Conservation (phyloP, 2,797 vertebrate species). For the Steatocranus sp. region DNA sequence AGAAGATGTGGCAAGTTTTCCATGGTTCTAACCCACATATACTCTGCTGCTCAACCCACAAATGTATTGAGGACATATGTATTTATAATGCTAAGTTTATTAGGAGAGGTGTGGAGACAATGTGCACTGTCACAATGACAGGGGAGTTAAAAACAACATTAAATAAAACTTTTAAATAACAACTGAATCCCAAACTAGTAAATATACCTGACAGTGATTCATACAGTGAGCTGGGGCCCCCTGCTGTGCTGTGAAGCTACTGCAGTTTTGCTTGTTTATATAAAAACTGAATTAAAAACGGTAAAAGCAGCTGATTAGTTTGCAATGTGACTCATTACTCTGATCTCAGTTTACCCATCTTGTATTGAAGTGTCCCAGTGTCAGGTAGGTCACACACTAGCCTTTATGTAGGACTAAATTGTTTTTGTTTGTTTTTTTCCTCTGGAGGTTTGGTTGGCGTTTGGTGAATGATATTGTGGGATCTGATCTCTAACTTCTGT, state of each 20-base stretch:
- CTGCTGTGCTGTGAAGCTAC: background rate
- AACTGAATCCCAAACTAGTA: background rate
- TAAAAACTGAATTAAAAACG: background rate
- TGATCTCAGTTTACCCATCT: accelerated
- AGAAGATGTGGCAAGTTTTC: accelerated
- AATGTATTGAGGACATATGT: background rate
- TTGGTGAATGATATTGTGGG: background rate
- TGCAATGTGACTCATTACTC: background rate
- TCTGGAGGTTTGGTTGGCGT: background rate
- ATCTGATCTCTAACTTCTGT: background rate
- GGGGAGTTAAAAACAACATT: background rate
- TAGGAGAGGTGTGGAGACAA: background rate
- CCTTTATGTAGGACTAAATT: background rate
- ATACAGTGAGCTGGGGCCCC: background rate
- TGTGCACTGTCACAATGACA: background rate
- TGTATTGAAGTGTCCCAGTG: background rate
- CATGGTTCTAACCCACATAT: background rate
- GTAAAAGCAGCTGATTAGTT: background rate
- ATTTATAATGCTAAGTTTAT: background rate
- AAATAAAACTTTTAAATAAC: background rate
- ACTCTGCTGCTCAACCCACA: background rate
- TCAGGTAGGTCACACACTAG: accelerated
- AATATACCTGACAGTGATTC: background rate
- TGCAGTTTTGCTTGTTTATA: background rate
- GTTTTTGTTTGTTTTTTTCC: background rate